Base-by-base conservation (phyloP, 2,888 invertebrate species). In the Drosophila emarginata region DNA sequence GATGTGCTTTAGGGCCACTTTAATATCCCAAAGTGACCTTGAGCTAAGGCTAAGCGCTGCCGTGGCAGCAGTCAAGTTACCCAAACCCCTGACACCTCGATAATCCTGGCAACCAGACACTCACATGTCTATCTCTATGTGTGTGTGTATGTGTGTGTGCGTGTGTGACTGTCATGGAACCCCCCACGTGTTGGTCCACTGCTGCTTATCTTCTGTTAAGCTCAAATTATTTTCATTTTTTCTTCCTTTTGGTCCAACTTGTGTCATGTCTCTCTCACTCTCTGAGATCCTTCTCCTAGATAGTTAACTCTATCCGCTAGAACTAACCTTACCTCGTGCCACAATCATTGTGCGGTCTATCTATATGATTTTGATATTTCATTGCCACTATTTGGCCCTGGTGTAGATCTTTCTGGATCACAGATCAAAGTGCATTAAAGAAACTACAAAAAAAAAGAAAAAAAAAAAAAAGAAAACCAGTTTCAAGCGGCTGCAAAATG, bases 31-130 rank as follows among this genome's bases (percentile, higher is more conserved):
- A 50, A 56, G 53, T 82, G 81, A 82, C 81, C 81, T 87, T 82
- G 86, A 75, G 69, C 72, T 70, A 72, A 69, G 77, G 64, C 72
- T 62, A 72, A 76, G 79, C 67, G 87, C 69, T 87, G 73, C 60
- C 85, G 84, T 79, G 77, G 67, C 81, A 82, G 78, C 80, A 85
- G 76, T 67, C 77, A 67, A 68, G 56, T 61, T 45, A 53, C 18
- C 45, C 58, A 18, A 53, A 52, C 26, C 28, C 7, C 40, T 18
- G 36, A 15, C 39, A 21, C 36, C 51, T 36, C 45, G 61, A 76
- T 75, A 76, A 68, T 76, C 82, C 78, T 71, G 68, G 52, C 74
- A 71, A 61, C 75, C 71, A 67, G 68, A 70, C 64, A 65, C 26
- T 64, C 45, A 67, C 15, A 40, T 21, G n/a, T 54, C 45, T 14